Conservation (phyloP, 2,113 vertebrate species). For the Bubo scandiacus region DNA sequence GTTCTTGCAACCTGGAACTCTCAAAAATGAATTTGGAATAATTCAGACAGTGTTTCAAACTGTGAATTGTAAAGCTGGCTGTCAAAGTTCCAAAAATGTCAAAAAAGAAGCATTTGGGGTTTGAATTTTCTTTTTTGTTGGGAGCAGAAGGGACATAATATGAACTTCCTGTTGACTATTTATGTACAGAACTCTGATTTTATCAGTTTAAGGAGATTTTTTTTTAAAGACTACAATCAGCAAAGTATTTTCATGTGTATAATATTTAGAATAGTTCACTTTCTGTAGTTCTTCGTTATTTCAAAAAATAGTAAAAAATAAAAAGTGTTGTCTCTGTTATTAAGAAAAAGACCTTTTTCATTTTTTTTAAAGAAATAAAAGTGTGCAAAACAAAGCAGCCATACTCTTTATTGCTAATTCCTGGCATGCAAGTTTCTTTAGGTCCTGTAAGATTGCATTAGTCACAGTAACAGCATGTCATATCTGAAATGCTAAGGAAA, state of each 20-base stretch:
- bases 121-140: neutral
- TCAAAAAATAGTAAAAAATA: neutral
- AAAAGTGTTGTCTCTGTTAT: neutral
- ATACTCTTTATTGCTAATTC: neutral
- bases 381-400: neutral
- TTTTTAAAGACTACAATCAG: neutral
- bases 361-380: neutral
- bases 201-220: neutral
- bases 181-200: neutral
- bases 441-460: neutral
- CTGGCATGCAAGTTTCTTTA: neutral
- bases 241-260: neutral
- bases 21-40: neutral
- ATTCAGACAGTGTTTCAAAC: neutral
- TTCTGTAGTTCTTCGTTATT: neutral
- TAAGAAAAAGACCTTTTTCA: neutral
- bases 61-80: neutral
- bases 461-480: neutral
- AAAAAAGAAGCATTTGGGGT: neutral
- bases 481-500: constrained; percentile 25
- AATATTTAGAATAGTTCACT: neutral
- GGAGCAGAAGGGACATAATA: neutral
- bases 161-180: neutral
- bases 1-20: neutral
- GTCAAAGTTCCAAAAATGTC: neutral